These are phyloP conservation scores for Uloborus diversus DNA, from an alignment of 1,140 invertebrate species.

Conservation along the genomic window DNA sequence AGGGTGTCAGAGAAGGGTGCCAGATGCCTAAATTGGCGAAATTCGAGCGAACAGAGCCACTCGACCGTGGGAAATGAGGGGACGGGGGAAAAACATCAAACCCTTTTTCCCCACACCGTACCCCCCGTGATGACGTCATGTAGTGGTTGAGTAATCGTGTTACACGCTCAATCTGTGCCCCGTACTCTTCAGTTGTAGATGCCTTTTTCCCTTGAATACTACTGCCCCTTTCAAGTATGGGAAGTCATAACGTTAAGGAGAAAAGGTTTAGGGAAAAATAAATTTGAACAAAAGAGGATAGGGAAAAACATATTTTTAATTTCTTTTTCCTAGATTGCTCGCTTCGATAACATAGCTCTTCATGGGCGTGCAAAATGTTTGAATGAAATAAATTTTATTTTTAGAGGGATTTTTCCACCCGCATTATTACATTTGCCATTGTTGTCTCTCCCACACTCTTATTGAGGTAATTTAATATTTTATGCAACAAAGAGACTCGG, in stretches of 20 bases:
- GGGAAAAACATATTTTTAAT: slow-evolving; percentile 7
- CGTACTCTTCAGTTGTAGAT: slow-evolving; percentile 8
- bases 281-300: slow-evolving; percentile 17
- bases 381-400: neutral
- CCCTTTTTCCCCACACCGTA: neutral
- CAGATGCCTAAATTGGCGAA: slow-evolving; percentile 54
- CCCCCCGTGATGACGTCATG: slow-evolving; percentile 35
- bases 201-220: slow-evolving; percentile 13
- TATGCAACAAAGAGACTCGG: too few relatives aligned
- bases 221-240: neutral
- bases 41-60: slow-evolving; percentile 9
- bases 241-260: neutral
- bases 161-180: slow-evolving; percentile 54
- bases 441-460: too few relatives aligned
- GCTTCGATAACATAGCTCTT: slow-evolving; percentile 20
- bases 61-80: slow-evolving; percentile 44
- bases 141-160: slow-evolving; percentile 55
- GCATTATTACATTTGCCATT: neutral
- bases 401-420: neutral
- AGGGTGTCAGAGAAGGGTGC: slow-evolving; percentile 47
- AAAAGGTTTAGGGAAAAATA: neutral
- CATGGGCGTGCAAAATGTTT: slow-evolving; percentile 16
- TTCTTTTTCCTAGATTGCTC: slow-evolving; percentile 24
- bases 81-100: neutral
- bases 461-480: too few relatives aligned